Conservation (phyloP, 64 coral and sea anemone species). For the Actinia tenebrosa region DNA sequence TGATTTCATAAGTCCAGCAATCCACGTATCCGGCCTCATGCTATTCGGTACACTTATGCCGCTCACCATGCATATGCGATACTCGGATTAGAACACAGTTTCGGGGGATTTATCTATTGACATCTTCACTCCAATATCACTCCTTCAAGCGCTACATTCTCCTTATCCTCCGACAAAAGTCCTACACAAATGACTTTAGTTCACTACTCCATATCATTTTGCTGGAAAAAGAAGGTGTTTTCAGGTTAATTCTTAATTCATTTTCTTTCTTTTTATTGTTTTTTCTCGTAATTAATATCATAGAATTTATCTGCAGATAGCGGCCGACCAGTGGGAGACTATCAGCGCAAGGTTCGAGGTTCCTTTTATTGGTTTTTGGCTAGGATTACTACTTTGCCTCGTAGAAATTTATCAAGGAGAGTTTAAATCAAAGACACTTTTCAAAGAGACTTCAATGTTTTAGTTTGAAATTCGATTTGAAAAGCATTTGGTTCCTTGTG, state of each 20-base stretch:
- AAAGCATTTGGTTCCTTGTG: not conserved
- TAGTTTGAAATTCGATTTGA: not conserved
- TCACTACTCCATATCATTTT: not conserved
- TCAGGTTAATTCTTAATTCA: not conserved
- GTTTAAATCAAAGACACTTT: not conserved
- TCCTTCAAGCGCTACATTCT: not conserved
- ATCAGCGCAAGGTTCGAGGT: not conserved
- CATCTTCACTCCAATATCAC: not conserved
- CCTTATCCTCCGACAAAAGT: not conserved
- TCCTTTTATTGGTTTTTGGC: not conserved
- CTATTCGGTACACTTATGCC: not conserved
- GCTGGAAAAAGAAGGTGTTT: not conserved
- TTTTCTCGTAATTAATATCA: slow-evolving; percentile 8
- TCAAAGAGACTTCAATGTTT: not conserved
- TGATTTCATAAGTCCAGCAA: slow-evolving; percentile 9
- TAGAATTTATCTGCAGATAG: not conserved
- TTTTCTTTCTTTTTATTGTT: slow-evolving; percentile 1
- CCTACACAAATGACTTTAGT: not conserved
- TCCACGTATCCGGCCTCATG: slow-evolving; percentile 6
- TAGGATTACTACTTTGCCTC: not conserved
- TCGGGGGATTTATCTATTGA: not conserved
- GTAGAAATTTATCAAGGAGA: too few relatives aligned
- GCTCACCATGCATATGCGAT: not conserved
- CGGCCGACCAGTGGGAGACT: not conserved
- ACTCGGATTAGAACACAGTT: not conserved